Evolutionary conservation across 2,113 vertebrate species (phyloP), one percentile per base, ranked within the genome.

Genomic region (Myotis yumanensis): DNA sequence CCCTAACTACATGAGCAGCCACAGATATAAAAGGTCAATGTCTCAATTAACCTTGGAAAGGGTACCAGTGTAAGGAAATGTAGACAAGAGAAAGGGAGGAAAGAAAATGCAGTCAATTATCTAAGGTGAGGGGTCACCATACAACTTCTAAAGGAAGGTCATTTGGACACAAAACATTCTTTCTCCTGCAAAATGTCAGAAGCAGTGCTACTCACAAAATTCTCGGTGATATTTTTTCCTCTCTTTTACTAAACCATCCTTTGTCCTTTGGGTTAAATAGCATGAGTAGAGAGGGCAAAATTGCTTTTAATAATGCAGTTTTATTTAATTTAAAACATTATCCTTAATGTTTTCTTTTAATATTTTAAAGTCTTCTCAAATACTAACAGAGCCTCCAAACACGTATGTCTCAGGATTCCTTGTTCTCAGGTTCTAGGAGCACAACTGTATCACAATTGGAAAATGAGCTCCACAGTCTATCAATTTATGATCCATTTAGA

Each of bases 31-130:
- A 97, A 98, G 98, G 98, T 97, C 97, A 97, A 54, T 81, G 89
- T 98, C 97, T 98, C 98, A 98, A 98, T 98, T 98, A 98, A 98
- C 98, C 98, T 97, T 95, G 96, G 97, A 98, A 97, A 97, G 96
- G 97, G 95, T 86, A 96, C 94, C 82, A 93, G 91, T 90, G 75
- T 97, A 97, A 97, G 97, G 95, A 96, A 97, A 95, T 90, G 85
- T 3, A 17, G 79, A 90, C 95, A 97, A 97, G 51, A 95, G 89
- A 94, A 93, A 96, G 80, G 83, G 90, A 89, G 77, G 75, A 90
- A 93, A 97, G 90, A 95, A 98, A 98, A 97, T 93, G 93, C 96
- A 97, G 97, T 98, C 97, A 98, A 97, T 98, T 97, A 97, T 84
- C 90, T 0, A 25, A 96, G 96, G 97, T 97, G 94, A 98, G 68